A percentile compares a stretch with the other conserved stretches of the same genome.
Evolutionary conservation across 2,888 invertebrate genomes (phyloP).

Genomic region (Drosophila neoperkinsi): DNA sequence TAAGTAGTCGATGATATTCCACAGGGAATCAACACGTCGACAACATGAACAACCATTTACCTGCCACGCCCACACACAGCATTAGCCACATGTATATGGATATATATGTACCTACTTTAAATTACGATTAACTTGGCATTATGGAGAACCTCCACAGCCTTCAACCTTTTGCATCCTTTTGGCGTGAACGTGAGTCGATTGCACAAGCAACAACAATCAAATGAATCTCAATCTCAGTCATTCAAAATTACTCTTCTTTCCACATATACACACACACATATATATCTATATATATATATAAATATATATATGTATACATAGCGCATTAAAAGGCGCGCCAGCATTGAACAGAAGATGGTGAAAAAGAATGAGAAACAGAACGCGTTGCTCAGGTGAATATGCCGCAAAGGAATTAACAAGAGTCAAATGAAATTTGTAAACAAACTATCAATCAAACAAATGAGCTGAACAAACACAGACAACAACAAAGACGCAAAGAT

Average conservation of each 20-base stretch:
- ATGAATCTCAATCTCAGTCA: slow-evolving; percentile 61
- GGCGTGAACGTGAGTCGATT: slow-evolving; percentile 66
- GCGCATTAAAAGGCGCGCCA: slow-evolving; percentile 52
- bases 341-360: slow-evolving; percentile 16
- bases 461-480: slow-evolving; percentile 51
- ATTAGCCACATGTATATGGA: slow-evolving; percentile 15
- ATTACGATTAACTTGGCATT: slow-evolving; percentile 41
- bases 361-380: slow-evolving; percentile 17
- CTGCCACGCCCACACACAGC: slow-evolving; percentile 46
- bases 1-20: slow-evolving; percentile 25
- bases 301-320: not conserved
- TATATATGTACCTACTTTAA: slow-evolving; percentile 33
- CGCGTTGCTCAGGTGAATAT: slow-evolving; percentile 49
- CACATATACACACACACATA: slow-evolving; percentile 9
- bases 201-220: slow-evolving; percentile 64
- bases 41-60: slow-evolving; percentile 25
- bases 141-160: not conserved
- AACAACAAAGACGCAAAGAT: slow-evolving; percentile 17
- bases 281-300: slow-evolving; percentile 5
- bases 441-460: slow-evolving; percentile 78
- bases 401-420: slow-evolving; percentile 43
- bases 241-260: slow-evolving; percentile 7
- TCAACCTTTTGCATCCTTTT: slow-evolving; percentile 53
- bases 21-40: slow-evolving; percentile 30
- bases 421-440: slow-evolving; percentile 74